Conservation (phyloP, 2,797 vertebrate genomes). For the Dallia pectoralis region DNA sequence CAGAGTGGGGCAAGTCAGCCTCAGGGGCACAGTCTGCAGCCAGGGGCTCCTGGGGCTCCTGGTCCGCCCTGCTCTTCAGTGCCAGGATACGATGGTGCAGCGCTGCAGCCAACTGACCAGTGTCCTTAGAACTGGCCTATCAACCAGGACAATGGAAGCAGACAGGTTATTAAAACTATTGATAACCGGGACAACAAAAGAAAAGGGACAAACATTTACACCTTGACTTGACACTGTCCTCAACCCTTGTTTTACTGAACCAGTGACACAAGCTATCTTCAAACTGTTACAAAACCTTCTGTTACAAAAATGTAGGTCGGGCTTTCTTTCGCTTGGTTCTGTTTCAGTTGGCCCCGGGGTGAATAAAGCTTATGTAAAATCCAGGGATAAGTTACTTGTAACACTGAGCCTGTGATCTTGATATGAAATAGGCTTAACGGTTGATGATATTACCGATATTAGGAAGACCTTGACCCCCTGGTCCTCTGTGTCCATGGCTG, state of each 20-base stretch:
- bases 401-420: neutral
- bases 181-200: neutral
- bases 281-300: no score
- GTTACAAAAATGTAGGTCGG: neutral
- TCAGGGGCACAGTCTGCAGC: conserved; percentile 67
- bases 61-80: conserved; percentile 87
- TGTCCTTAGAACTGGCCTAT: conserved; percentile 96
- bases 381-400: neutral
- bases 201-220: neutral
- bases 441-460: conserved; percentile 82
- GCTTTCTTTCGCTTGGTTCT: neutral
- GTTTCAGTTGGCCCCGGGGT: neutral
- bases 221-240: no score
- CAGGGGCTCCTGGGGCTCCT: conserved; percentile 82
- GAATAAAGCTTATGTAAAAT: neutral
- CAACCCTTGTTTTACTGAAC: neutral
- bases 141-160: neutral
- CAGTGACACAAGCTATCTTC: neutral
- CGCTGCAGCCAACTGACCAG: conserved; percentile 92
- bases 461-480: conserved; percentile 98
- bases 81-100: conserved; percentile 96
- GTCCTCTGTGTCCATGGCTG: conserved; percentile 98
- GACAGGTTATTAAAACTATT: neutral
- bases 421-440: neutral
- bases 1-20: conserved; percentile 84